A percentile compares a stretch with the other conserved stretches of the same genome.
phyloP scores from a whole-genome alignment of 37 sponge, comb jelly and placozoan genomes.

The Tethya wilhelma region DNA sequence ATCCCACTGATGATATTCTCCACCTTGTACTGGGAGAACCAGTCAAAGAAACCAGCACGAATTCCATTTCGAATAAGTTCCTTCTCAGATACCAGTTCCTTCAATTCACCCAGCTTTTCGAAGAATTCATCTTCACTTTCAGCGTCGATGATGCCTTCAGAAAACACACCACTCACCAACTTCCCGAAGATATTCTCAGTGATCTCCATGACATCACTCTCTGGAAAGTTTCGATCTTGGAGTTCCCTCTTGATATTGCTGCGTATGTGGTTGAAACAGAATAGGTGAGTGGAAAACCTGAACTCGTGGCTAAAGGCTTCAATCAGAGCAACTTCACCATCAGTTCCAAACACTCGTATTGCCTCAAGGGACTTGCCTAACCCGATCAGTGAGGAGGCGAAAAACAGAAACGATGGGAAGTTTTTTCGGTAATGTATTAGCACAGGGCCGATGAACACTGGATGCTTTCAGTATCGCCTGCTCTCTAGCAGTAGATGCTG shows the following conservation, averaged over 20 bases:
- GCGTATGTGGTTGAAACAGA: slow-evolving; percentile 44
- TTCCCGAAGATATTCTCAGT: slow-evolving; percentile 31
- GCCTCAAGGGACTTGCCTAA: slow-evolving; percentile 24
- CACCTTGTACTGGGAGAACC: slow-evolving; percentile 12
- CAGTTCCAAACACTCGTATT: slow-evolving; percentile 48
- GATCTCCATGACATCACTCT: not conserved
- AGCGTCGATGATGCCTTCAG: slow-evolving; percentile 49
- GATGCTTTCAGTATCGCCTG: not conserved
- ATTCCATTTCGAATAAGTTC: not conserved
- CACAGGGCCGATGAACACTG: not conserved
- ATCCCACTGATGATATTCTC: not conserved
- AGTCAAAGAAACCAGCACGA: slow-evolving; percentile 21
- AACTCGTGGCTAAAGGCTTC: slow-evolving; percentile 33
- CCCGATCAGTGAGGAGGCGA: slow-evolving; percentile 41
- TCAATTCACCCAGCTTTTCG: slow-evolving; percentile 14
- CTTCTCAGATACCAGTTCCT: not conserved
- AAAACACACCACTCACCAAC: slow-evolving; percentile 14
- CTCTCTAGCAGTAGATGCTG: slow-evolving; percentile 44
- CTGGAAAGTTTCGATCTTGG: not conserved
- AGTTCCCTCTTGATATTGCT: slow-evolving; percentile 37
- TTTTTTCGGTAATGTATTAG: slow-evolving; percentile 20
- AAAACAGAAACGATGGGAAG: slow-evolving; percentile 40
- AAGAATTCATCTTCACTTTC: no score
- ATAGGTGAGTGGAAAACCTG: slow-evolving; percentile 9
- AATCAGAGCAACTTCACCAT: slow-evolving; percentile 31